Base-by-base conservation (phyloP, 2,888 invertebrate species). In the Linnaemya tessellans region DNA sequence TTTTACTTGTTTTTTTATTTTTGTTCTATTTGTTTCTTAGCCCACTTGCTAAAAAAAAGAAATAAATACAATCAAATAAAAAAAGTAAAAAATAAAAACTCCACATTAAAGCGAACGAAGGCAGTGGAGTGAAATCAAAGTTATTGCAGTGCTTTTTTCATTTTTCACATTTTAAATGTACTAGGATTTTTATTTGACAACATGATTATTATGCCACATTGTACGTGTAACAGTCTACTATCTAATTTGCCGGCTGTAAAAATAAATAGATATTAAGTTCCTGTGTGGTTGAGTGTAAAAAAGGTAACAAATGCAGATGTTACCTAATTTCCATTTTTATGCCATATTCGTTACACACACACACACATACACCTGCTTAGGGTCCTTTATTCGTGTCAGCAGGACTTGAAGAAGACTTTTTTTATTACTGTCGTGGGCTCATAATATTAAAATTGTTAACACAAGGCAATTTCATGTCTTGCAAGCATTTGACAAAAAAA, bases 301-400 rank as follows among this genome's bases (percentile, higher is more conserved):
- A 58, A n/a, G n/a, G 4, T 41, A 58, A 54, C 60, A 62, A 58
- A 58, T 73, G 46, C 58, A 73, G 51, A 78, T 73, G 71, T 77
- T 78, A 73, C 71, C 77, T 82, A 18, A 82, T 78, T 83, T 73
- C 49, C 71, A 83, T 71, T 83, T 82, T 78, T 75, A 71, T 77
- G 58, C 0, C 58, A 20, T 46, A 65, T 56, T 54, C 38, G 15
- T 65, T 64, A 38, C 30, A 54, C 51, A 62, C 51, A 30, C n/a
- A n/a, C n/a, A n/a, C n/a, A n/a, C 30, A 3, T 30, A 30, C 5
- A 30, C 30, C 30, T 30, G n/a, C 30, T 30, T 30, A 30, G 13
- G 9, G 30, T 13, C n/a, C 30, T 20, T 11, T 49, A 49, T 49
- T 60, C 0, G 30, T 13, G 30, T 30, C 51, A n/a, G 11, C 15